These are phyloP conservation scores for Melanotaenia duboulayi DNA, from an alignment of 2,113 vertebrate genomes.

Conservation along the genomic window DNA sequence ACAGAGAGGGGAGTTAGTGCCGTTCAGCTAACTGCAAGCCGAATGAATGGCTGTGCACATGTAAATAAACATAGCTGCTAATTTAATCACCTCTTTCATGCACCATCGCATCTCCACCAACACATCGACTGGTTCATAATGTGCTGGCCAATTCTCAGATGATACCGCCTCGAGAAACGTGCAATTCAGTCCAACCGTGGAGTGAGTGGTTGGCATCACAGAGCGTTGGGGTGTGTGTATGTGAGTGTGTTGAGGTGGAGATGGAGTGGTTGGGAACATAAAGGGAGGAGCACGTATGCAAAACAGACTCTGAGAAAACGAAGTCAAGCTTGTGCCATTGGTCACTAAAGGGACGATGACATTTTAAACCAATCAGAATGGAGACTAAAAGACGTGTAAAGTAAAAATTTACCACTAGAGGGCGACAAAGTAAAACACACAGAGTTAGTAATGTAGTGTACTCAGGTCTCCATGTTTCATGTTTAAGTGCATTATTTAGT, in stretches of 20 bases:
- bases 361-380: conserved; percentile 63
- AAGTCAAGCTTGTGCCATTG: conserved; percentile 42
- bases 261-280: conserved; percentile 15
- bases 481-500: no score
- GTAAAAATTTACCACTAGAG: conserved; percentile 12
- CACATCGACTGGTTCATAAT: conserved; percentile 10
- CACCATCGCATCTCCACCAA: conserved; percentile 39
- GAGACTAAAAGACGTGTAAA: not conserved
- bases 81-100: conserved; percentile 44
- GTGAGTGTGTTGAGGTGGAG: conserved; percentile 8
- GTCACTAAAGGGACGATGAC: conserved; percentile 29
- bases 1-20: conserved; percentile 13
- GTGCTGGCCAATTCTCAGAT: conserved; percentile 25
- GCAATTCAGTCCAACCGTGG: conserved; percentile 16
- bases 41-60: not conserved
- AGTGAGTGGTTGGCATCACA: conserved; percentile 28
- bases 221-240: conserved; percentile 2
- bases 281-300: conserved; percentile 46
- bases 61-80: not conserved
- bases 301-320: not conserved
- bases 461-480: no score
- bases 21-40: not conserved
- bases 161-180: conserved; percentile 43
- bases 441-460: no score
- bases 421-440: conserved; percentile 46